Evolutionary conservation across 64 coral and sea anemone species (phyloP), one percentile per base, ranked within the genome.

Genomic region (Pachyseris speciosa): DNA sequence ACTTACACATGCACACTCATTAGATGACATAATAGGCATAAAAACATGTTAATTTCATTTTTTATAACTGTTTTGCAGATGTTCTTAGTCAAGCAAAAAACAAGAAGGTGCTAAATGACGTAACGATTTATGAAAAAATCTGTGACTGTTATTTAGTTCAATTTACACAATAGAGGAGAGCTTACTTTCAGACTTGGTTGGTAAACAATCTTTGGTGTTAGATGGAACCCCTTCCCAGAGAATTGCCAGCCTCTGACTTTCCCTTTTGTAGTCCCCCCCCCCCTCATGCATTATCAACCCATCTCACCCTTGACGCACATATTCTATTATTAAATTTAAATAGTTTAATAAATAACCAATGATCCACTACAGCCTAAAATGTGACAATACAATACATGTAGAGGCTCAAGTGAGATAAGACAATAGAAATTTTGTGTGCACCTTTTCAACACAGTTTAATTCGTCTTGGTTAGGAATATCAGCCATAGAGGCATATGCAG

Each of bases 391-490:
- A 47, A 47, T 34, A 67, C 64, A 34, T 17, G 27, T 61, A 61
- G 58, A 61, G 58, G 58, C 4, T 61, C 58, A 61, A 61, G 58
- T 61, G 22, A 61, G 4, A 61, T 61, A 7, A 61, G 30, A 67
- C 64, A 67, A 33, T 67, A 11, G 64, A 26, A 67, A 13, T 34
- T 2, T 67, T 67, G 2, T 31, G 20, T 34, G 30, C 52, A 65
- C 80, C 80, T 84, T 84, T 59, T 84, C 37, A 61, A 84, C 51
- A 84, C 65, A 84, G 38, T 32, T 22, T 84, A 39, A 26, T 37
- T 59, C 77, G 6, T 84, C 57, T 39, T 26, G 19, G 65, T 66
- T 61, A 84, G 33, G 60, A 64, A 85, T 68, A 85, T 85, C 81
- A 64, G 15, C 37, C 22, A 67, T 47, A 31, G 81, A 67, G 17